Conservation (phyloP, 2,888 invertebrate species). For the Philereme transversata region DNA sequence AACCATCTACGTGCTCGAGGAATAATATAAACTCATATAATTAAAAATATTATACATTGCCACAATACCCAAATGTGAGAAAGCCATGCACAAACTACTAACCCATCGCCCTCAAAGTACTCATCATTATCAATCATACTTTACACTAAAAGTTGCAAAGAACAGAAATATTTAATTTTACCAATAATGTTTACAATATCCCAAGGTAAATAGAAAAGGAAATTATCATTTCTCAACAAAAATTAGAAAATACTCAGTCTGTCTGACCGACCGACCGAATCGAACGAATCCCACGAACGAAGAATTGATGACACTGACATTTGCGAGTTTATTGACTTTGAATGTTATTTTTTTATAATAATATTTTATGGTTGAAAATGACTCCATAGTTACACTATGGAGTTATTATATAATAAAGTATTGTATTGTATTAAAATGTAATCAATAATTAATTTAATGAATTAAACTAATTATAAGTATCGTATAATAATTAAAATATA, state of each 20-base stretch:
- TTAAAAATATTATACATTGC: neutral
- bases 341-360: too few species aligned
- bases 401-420: too few species aligned
- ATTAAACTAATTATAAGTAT: too few species aligned
- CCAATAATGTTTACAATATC: slow-evolving; percentile 21
- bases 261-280: neutral
- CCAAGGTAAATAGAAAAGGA: slow-evolving; percentile 3
- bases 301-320: too few species aligned
- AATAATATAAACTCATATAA: neutral
- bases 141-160: slow-evolving; percentile 37
- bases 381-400: too few species aligned
- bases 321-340: too few species aligned
- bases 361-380: too few species aligned
- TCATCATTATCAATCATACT: slow-evolving; percentile 75
- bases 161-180: slow-evolving; percentile 18
- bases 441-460: too few species aligned
- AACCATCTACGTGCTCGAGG: neutral
- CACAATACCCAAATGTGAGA: slow-evolving; percentile 18
- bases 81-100: slow-evolving; percentile 55
- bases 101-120: slow-evolving; percentile 80
- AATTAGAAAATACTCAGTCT: neutral
- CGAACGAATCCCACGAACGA: too few species aligned
- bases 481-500: too few species aligned
- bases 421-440: too few species aligned
- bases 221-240: slow-evolving; percentile 11